Conservation (phyloP, 2,113 vertebrate species). For the Dipodomys spectabilis region DNA sequence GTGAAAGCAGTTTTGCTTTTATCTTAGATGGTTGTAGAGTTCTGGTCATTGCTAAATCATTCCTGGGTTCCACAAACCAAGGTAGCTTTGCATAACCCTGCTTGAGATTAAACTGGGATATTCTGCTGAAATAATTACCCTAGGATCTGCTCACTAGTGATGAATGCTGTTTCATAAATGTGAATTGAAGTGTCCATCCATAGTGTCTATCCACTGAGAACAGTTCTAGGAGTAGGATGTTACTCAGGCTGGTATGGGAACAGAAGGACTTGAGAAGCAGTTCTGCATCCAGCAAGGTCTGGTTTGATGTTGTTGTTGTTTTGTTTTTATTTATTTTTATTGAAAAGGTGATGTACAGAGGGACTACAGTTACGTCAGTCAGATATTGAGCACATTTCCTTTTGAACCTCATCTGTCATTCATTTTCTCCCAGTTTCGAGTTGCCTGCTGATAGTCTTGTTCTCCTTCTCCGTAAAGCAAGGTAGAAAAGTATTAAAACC, state of each 20-base stretch:
- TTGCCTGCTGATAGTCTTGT: background rate
- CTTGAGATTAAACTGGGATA: background rate
- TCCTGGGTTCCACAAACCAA: conserved; percentile 39
- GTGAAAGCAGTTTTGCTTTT: conserved; percentile 32
- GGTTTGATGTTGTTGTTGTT: background rate
- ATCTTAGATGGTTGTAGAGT: background rate
- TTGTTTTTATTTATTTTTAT: too few species aligned
- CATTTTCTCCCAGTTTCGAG: background rate
- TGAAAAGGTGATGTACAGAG: too few species aligned
- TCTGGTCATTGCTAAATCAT: background rate
- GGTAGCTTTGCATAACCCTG: background rate
- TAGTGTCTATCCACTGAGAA: background rate
- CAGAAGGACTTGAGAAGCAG: background rate
- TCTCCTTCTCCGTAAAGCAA: background rate
- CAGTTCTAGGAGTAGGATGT: background rate
- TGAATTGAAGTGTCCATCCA: background rate
- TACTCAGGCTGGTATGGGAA: background rate
- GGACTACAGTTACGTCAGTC: too few species aligned
- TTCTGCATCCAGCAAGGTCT: background rate
- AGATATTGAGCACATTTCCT: too few species aligned
- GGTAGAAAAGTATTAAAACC: background rate
- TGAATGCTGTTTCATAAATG: background rate
- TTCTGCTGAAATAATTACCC: background rate
- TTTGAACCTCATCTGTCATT: too few species aligned
- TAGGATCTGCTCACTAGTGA: background rate